A percentile compares a stretch with the other conserved stretches of the same genome.
Evolutionary conservation across 1,140 invertebrate species (phyloP).

Genomic region (Drosophila yakuba): DNA sequence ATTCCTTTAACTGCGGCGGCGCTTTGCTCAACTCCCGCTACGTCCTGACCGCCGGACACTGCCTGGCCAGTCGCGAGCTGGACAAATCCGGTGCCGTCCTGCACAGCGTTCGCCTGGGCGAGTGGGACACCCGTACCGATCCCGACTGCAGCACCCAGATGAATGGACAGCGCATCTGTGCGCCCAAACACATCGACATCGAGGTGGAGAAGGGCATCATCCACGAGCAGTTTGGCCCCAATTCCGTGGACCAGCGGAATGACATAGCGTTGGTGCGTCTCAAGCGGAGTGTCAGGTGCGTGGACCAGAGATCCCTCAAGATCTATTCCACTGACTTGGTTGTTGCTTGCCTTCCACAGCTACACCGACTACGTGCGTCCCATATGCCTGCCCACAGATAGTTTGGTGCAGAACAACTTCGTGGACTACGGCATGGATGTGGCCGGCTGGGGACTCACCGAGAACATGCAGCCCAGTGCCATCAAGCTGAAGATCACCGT

Average conservation of each 20-base stretch:
- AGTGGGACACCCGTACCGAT: constrained; percentile 73
- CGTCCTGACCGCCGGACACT: constrained; percentile 87
- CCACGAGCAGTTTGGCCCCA: constrained; percentile 88
- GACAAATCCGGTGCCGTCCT: constrained; percentile 83
- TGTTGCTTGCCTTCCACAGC: background rate
- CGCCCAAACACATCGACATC: constrained; percentile 87
- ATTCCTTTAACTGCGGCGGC: constrained; percentile 86
- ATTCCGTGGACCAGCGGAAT: constrained; percentile 86
- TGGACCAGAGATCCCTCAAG: background rate
- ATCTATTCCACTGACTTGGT: too few relatives aligned
- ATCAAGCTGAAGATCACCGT: constrained; percentile 67
- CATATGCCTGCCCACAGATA: constrained; percentile 90
- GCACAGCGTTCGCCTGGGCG: constrained; percentile 73
- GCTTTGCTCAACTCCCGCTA: constrained; percentile 86
- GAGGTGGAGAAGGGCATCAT: constrained; percentile 87
- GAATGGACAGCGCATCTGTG: constrained; percentile 83
- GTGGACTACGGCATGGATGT: constrained; percentile 87
- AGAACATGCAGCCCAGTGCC: constrained; percentile 85
- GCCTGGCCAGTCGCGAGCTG: constrained; percentile 86
- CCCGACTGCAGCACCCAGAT: constrained; percentile 71
- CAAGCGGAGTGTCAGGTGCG: constrained; percentile 85
- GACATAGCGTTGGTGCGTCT: constrained; percentile 92
- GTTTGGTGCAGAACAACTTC: constrained; percentile 83
- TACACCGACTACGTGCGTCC: constrained; percentile 90
- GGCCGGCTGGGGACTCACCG: constrained; percentile 93